phyloP scores from a whole-genome alignment of 2,113 vertebrate species.

The Capreolus pygargus region DNA sequence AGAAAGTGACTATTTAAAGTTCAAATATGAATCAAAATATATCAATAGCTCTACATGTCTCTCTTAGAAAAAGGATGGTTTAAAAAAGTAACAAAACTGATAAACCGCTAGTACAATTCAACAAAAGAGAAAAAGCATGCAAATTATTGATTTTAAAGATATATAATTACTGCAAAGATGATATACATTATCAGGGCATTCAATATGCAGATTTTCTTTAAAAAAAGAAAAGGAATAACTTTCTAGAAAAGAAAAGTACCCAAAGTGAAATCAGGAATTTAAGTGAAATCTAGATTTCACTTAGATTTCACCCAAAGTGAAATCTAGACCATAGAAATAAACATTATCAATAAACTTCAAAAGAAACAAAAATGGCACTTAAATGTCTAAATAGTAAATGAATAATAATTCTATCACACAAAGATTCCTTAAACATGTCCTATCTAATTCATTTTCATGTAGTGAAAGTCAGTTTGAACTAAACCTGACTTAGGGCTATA shows the following conservation, averaged over 20 bases:
- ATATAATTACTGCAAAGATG: not conserved
- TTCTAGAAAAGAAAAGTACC: not conserved
- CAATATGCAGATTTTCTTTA: not conserved
- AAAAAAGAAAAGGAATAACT: not conserved
- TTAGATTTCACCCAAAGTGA: no score
- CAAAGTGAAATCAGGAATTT: slow-evolving; percentile 17
- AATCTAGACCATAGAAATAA: not conserved
- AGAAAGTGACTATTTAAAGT: slow-evolving; percentile 18
- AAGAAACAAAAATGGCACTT: slow-evolving; percentile 34
- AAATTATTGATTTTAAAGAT: not conserved
- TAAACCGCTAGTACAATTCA: not conserved
- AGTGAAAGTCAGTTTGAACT: not conserved
- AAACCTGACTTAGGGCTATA: slow-evolving; percentile 9
- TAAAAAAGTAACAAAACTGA: not conserved
- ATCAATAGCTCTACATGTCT: not conserved
- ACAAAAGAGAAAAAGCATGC: not conserved
- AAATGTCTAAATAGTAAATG: slow-evolving; percentile 8
- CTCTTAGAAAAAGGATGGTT: not conserved
- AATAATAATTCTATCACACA: not conserved
- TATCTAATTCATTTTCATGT: slow-evolving; percentile 38
- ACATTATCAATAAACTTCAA: slow-evolving; percentile 28
- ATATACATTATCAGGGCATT: not conserved
- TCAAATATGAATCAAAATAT: not conserved
- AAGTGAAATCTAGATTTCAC: not conserved
- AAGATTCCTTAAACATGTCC: not conserved